These are phyloP conservation scores for Plebejus anna DNA, from an alignment of 2,888 invertebrate species.

Conservation along the genomic window DNA sequence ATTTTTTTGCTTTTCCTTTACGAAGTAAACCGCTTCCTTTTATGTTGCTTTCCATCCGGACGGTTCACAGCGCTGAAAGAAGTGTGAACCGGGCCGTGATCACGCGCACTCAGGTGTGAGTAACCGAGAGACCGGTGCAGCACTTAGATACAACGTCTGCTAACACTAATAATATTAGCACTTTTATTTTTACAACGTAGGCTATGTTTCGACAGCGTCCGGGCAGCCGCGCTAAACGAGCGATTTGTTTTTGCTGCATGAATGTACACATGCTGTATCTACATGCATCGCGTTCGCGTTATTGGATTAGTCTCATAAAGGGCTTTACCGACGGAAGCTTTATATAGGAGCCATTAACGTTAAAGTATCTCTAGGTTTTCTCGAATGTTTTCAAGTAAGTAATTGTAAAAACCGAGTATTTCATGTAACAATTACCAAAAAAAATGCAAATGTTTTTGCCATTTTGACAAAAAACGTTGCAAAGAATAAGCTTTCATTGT, in stretches of 20 bases:
- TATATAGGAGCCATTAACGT: neutral
- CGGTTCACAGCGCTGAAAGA: slow-evolving; percentile 68
- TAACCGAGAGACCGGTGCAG: slow-evolving; percentile 60
- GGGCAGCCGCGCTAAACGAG: neutral
- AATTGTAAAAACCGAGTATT: neutral
- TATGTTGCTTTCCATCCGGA: slow-evolving; percentile 71
- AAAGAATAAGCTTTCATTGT: neutral
- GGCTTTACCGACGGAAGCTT: neutral
- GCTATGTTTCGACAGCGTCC: slow-evolving; percentile 44
- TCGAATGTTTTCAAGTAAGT: neutral
- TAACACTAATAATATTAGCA: slow-evolving; percentile 61
- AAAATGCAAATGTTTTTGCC: neutral
- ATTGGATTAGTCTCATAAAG: neutral
- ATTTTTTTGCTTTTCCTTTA: slow-evolving; percentile 56
- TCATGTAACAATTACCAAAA: neutral
- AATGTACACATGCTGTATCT: neutral
- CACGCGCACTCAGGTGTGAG: slow-evolving; percentile 66
- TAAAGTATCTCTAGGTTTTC: neutral
- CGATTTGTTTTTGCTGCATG: neutral
- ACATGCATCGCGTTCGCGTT: neutral
- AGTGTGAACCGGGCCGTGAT: slow-evolving; percentile 70
- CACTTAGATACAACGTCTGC: slow-evolving; percentile 67
- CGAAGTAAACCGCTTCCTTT: slow-evolving; percentile 63
- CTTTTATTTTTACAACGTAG: slow-evolving; percentile 51
- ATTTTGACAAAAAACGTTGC: neutral